A percentile compares a stretch with the other conserved stretches of the same genome.
phyloP scores from a whole-genome alignment of 2,888 invertebrate species.

The Epinotia nisella region DNA sequence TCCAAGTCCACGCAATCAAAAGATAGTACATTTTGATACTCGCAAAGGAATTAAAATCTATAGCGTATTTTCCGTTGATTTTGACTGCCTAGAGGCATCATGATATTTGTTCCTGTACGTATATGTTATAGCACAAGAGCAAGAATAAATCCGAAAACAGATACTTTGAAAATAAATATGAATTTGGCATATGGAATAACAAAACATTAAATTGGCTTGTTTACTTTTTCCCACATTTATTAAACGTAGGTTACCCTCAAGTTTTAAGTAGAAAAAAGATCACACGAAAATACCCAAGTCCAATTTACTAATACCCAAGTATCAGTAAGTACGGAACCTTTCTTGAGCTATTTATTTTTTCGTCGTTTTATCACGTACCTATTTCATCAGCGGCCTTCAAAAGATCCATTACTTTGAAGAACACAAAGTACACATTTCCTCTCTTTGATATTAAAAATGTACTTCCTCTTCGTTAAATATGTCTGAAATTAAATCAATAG shows the following conservation, averaged over 20 bases:
- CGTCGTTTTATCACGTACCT: slow-evolving; percentile 4
- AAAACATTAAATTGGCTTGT: too few relatives aligned
- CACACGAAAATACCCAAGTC: not conserved
- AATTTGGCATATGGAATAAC: too few relatives aligned
- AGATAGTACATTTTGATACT: too few relatives aligned
- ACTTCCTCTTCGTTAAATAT: slow-evolving; percentile 19
- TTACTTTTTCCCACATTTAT: too few relatives aligned
- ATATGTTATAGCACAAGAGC: too few relatives aligned
- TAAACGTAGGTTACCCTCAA: not conserved
- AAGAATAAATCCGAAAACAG: too few relatives aligned
- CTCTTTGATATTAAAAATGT: slow-evolving; percentile 20
- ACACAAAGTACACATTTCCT: slow-evolving; percentile 13
- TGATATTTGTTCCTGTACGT: too few relatives aligned
- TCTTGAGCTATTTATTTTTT: not conserved
- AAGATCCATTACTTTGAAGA: slow-evolving; percentile 4
- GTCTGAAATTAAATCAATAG: slow-evolving; percentile 25
- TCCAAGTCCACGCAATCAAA: too few relatives aligned
- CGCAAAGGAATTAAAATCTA: too few relatives aligned
- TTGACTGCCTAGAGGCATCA: too few relatives aligned
- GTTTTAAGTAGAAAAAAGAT: not conserved
- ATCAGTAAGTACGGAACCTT: not conserved
- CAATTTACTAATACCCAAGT: not conserved
- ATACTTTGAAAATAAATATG: too few relatives aligned
- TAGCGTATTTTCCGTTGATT: too few relatives aligned
- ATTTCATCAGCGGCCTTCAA: slow-evolving; percentile 9